Conservation (phyloP, 2,113 vertebrate genomes). For the Leptosomus discolor region DNA sequence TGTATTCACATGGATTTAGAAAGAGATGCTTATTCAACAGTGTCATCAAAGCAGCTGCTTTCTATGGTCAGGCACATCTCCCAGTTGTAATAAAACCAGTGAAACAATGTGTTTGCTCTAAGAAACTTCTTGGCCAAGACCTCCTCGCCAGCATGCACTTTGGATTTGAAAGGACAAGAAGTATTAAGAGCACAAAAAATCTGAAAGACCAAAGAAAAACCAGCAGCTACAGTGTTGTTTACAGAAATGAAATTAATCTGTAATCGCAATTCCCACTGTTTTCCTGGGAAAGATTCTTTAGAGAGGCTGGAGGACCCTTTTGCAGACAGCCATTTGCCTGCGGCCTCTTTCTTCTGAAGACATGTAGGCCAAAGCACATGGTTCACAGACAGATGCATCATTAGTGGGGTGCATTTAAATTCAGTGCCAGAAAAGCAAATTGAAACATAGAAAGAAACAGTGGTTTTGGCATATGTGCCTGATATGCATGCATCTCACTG, state of each 20-base stretch:
- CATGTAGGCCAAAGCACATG: background rate
- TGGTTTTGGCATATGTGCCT: background rate
- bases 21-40: background rate
- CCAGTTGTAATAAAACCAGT: background rate
- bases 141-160: background rate
- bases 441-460: background rate
- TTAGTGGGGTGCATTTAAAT: background rate
- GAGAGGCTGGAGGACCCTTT: background rate
- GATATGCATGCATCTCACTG: background rate
- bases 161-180: background rate
- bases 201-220: background rate
- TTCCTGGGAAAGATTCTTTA: background rate
- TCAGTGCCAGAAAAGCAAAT: background rate
- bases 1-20: background rate
- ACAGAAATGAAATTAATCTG: background rate
- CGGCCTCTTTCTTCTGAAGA: background rate
- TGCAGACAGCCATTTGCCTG: background rate
- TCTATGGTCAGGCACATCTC: background rate
- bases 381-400: background rate
- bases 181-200: background rate
- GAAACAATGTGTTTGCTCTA: background rate
- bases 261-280: background rate
- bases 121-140: background rate
- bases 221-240: background rate
- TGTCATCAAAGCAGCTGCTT: background rate